These are phyloP conservation scores for Papilio protenor DNA, from an alignment of 2,888 invertebrate genomes.

Conservation along the genomic window DNA sequence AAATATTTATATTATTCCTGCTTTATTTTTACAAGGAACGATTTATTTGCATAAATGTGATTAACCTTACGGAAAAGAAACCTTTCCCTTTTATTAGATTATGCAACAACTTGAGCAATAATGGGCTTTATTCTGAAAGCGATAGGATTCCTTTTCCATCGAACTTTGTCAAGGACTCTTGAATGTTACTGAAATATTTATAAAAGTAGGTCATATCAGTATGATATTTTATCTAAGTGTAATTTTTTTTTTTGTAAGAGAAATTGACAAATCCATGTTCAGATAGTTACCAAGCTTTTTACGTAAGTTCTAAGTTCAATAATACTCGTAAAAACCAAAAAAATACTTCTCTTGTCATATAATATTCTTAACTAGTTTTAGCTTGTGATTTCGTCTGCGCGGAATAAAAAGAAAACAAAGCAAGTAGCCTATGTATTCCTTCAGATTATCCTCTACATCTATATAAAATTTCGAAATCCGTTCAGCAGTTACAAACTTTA, in stretches of 20 bases:
- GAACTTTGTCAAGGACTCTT: constrained; percentile 22
- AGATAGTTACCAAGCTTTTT: not conserved
- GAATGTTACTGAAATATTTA: constrained; percentile 54
- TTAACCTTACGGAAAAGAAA: constrained; percentile 63
- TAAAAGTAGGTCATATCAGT: constrained; percentile 54
- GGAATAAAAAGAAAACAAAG: too few relatives aligned
- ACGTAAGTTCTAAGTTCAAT: not conserved
- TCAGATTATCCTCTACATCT: too few relatives aligned
- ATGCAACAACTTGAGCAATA: constrained; percentile 33
- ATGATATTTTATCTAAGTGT: constrained; percentile 10
- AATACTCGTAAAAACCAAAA: too few relatives aligned
- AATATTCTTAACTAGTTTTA: too few relatives aligned
- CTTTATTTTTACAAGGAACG: constrained; percentile 48
- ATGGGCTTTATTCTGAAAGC: constrained; percentile 38
- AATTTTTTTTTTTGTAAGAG: not conserved
- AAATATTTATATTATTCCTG: constrained; percentile 25
- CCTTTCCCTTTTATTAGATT: constrained; percentile 53
- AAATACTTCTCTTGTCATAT: too few relatives aligned
- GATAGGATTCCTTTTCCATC: constrained; percentile 26
- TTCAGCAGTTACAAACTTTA: too few relatives aligned
- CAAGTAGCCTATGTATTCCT: too few relatives aligned
- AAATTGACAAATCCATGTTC: not conserved
- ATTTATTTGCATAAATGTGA: constrained; percentile 60
- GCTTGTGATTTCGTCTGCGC: too few relatives aligned
- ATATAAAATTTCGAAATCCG: too few relatives aligned